These are phyloP conservation scores for Dinoponera quadriceps DNA, from an alignment of 1,140 invertebrate species.

Conservation along the genomic window DNA sequence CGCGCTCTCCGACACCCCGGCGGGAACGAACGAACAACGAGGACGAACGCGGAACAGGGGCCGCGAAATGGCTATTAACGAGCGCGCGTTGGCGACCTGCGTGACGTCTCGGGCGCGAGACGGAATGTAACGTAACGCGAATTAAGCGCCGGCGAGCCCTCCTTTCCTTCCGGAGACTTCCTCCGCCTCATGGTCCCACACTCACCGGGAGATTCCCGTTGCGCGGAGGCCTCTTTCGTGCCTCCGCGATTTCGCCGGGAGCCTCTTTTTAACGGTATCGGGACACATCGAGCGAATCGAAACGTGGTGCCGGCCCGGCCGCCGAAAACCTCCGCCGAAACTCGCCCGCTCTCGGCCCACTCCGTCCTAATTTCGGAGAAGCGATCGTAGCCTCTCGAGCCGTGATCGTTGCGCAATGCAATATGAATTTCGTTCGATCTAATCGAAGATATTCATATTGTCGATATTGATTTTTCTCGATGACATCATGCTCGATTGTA, in stretches of 20 bases:
- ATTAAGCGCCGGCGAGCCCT: conserved; percentile 49
- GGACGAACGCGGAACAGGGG: conserved; percentile 11
- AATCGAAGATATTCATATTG: no score
- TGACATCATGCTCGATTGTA: no score
- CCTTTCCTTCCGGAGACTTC: conserved; percentile 47
- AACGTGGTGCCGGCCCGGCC: conserved; percentile 13
- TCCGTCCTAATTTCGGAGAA: conserved; percentile 4
- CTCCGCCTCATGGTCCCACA: conserved; percentile 13
- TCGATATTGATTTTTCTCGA: no score
- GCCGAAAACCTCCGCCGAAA: conserved; percentile 17
- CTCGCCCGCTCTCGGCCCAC: neutral
- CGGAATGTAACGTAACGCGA: conserved; percentile 42
- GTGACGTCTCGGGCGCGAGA: neutral
- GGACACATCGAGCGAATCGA: conserved; percentile 46
- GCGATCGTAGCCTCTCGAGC: neutral
- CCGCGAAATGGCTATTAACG: neutral
- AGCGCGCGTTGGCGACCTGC: neutral
- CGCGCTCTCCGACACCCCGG: no score
- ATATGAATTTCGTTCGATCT: no score
- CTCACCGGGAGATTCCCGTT: conserved; percentile 67
- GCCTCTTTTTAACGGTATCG: conserved; percentile 53
- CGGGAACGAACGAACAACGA: neutral
- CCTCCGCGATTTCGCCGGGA: conserved; percentile 43
- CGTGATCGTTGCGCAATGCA: neutral
- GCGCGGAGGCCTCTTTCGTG: conserved; percentile 29